Evolutionary conservation across 2,888 invertebrate genomes (phyloP).

Genomic region (Cryptus viduatorius): DNA sequence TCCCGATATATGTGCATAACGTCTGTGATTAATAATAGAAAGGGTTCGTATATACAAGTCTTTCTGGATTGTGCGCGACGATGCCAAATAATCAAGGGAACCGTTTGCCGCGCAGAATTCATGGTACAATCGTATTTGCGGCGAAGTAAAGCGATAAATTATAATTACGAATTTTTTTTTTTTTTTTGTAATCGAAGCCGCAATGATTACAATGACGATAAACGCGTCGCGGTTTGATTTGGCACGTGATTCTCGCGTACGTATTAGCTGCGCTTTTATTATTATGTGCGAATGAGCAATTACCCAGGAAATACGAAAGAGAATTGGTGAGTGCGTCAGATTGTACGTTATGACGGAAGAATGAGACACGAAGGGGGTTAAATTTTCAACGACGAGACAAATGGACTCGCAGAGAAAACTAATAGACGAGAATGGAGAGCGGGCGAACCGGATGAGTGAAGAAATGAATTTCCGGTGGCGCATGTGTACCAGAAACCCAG

Average conservation of each 20-base stretch:
- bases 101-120: constrained; percentile 41
- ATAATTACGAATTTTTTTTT: background rate
- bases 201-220: too few relatives aligned
- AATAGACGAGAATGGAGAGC: constrained; percentile 22
- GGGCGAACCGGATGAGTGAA: constrained; percentile 4
- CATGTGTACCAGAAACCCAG: background rate
- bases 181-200: background rate
- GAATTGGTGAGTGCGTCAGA: background rate
- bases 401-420: constrained; percentile 1
- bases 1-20: constrained; percentile 25
- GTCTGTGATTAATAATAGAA: constrained; percentile 62
- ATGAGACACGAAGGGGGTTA: background rate
- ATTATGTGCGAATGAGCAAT: background rate
- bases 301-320: background rate
- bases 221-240: too few relatives aligned
- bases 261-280: background rate
- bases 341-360: background rate
- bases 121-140: constrained; percentile 30
- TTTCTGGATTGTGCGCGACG: constrained; percentile 46
- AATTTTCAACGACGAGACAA: background rate
- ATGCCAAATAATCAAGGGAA: constrained; percentile 56
- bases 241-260: too few relatives aligned
- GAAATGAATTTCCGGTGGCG: constrained; percentile 26
- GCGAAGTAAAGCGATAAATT: background rate
- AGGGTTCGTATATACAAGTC: constrained; percentile 37